A percentile compares a stretch with the other conserved stretches of the same genome.
Evolutionary conservation across 1,140 invertebrate genomes (phyloP).

Genomic region (Sinella curviseta): DNA sequence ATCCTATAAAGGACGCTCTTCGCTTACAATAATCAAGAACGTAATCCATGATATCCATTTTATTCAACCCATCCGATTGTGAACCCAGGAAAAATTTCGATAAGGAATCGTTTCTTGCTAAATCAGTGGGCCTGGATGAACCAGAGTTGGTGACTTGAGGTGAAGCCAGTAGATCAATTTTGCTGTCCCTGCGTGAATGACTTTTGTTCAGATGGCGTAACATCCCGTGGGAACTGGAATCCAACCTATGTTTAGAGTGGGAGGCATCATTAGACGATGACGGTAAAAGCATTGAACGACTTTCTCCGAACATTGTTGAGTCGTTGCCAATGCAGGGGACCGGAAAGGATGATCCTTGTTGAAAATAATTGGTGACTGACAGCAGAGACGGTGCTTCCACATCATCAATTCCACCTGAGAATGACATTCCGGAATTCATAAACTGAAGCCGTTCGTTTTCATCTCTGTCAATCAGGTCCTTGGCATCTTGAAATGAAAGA

Average conservation of each 20-base stretch:
- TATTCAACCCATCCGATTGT: conserved; percentile 32
- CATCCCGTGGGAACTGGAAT: too few relatives aligned
- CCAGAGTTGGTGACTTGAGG: too few relatives aligned
- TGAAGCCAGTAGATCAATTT: too few relatives aligned
- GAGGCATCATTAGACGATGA: too few relatives aligned
- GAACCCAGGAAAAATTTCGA: conserved; percentile 34
- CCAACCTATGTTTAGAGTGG: too few relatives aligned
- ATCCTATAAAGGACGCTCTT: neutral
- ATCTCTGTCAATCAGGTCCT: conserved; percentile 24
- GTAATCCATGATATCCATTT: conserved; percentile 26
- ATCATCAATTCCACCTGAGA: conserved; percentile 1
- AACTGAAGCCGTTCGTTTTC: conserved; percentile 30
- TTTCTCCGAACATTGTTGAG: conserved; percentile 28
- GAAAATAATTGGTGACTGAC: conserved; percentile 16
- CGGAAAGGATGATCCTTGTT: neutral
- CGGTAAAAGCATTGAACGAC: neutral
- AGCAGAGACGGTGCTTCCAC: neutral
- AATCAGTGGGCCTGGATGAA: too few relatives aligned
- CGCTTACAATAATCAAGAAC: conserved; percentile 25
- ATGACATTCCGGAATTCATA: conserved; percentile 8
- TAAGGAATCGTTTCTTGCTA: conserved; percentile 40
- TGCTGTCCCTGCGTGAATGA: too few relatives aligned
- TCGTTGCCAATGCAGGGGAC: neutral
- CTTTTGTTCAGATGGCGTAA: too few relatives aligned
- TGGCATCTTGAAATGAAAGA: conserved; percentile 10